These are phyloP conservation scores for Sarcophaga rosellei DNA, from an alignment of 2,888 invertebrate species.

Conservation along the genomic window DNA sequence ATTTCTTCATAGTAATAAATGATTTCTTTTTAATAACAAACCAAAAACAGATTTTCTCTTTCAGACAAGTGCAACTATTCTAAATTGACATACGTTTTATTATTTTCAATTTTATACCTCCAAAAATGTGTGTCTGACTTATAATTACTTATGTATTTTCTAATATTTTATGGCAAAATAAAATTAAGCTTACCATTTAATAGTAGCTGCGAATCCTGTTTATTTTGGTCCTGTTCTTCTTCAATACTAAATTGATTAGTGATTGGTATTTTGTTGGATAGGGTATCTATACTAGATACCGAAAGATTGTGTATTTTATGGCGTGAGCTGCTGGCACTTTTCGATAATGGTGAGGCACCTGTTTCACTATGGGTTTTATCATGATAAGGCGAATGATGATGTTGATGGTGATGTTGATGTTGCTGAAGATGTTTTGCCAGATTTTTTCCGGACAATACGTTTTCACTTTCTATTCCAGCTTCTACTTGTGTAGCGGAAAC, in stretches of 20 bases:
- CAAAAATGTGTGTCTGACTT: too few relatives aligned
- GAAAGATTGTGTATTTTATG: constrained; percentile 57
- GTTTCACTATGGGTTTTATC: constrained; percentile 7
- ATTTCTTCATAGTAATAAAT: background rate
- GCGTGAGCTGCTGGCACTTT: constrained; percentile 63
- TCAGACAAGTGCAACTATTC: too few relatives aligned
- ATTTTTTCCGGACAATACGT: constrained; percentile 19
- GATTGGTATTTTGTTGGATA: constrained; percentile 41
- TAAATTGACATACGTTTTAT: too few relatives aligned
- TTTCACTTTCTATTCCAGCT: constrained; percentile 11
- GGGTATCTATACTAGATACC: constrained; percentile 43
- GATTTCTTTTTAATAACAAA: background rate
- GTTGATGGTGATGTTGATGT: constrained; percentile 7
- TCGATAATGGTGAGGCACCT: constrained; percentile 49
- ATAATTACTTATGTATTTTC: too few relatives aligned
- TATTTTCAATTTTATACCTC: too few relatives aligned
- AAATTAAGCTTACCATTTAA: constrained; percentile 65
- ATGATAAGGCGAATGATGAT: constrained; percentile 10
- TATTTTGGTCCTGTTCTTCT: constrained; percentile 63
- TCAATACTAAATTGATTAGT: constrained; percentile 65
- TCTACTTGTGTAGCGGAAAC: constrained; percentile 26
- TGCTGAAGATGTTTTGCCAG: constrained; percentile 24
- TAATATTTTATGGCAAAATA: too few relatives aligned
- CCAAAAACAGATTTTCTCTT: background rate
- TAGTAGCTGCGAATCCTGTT: constrained; percentile 69